phyloP scores from a whole-genome alignment of 1,140 invertebrate genomes.

The Drosophila trapezifrons region DNA sequence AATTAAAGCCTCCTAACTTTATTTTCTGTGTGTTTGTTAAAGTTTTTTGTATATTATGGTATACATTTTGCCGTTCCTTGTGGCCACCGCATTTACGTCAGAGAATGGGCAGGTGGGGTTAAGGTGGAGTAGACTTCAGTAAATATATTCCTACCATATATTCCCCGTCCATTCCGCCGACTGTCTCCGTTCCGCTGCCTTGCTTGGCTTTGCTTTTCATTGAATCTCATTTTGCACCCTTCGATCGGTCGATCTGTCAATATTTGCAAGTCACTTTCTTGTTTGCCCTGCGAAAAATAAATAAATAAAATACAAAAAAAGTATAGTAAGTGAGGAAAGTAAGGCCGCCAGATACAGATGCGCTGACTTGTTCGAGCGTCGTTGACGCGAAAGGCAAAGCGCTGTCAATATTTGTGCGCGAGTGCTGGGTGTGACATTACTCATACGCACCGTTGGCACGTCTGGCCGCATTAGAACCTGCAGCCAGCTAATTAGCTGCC shows the following conservation, averaged over 20 bases:
- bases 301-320: slow-evolving; percentile 1
- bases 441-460: slow-evolving; percentile 70
- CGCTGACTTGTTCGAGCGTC: slow-evolving; percentile 66
- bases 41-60: slow-evolving; percentile 22
- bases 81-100: slow-evolving; percentile 64
- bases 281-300: slow-evolving; percentile 55
- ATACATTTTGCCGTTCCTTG: slow-evolving; percentile 1
- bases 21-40: slow-evolving; percentile 8
- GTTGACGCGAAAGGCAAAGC: slow-evolving; percentile 57
- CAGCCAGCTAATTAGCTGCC: slow-evolving; percentile 66
- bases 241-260: slow-evolving; percentile 68
- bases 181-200: slow-evolving; percentile 16
- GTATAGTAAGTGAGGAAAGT: slow-evolving; percentile 1
- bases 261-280: slow-evolving; percentile 76
- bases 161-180: not conserved
- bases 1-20: not conserved
- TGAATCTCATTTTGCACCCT: slow-evolving; percentile 33
- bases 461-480: slow-evolving; percentile 68
- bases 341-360: slow-evolving; percentile 17
- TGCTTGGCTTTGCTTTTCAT: slow-evolving; percentile 13
- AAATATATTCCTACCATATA: slow-evolving; percentile 23
- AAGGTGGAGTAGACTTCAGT: slow-evolving; percentile 32
- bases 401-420: slow-evolving; percentile 40
- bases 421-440: slow-evolving; percentile 71
- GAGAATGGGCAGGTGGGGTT: slow-evolving; percentile 26